Conservation (phyloP, 2,113 vertebrate species). For the Penelope pileata region DNA sequence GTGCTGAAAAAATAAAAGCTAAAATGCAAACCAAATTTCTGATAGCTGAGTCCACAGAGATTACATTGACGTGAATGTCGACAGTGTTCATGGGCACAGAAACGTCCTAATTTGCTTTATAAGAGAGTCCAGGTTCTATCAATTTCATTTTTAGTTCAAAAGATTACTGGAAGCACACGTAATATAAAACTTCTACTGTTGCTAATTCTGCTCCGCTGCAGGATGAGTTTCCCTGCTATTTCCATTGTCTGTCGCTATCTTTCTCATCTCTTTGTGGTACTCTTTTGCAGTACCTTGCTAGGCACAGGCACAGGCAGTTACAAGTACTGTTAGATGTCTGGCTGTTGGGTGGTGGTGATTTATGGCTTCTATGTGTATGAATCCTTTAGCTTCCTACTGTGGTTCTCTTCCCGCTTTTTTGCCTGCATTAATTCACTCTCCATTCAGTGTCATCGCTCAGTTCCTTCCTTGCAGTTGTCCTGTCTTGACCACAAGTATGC, state of each 20-base stretch:
- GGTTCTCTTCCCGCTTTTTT: neutral
- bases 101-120: neutral
- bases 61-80: neutral
- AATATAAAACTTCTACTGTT: neutral
- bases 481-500: neutral
- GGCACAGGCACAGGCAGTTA: neutral
- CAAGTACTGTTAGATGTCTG: neutral
- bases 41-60: neutral
- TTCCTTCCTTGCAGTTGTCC: neutral
- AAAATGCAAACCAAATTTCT: conserved; percentile 2
- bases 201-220: neutral
- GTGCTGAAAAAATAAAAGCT: neutral
- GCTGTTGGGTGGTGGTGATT: neutral
- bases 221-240: neutral
- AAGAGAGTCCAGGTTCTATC: neutral
- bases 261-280: neutral
- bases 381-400: neutral
- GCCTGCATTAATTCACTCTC: neutral
- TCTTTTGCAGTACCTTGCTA: neutral
- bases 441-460: neutral
- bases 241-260: neutral
- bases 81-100: neutral
- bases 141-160: neutral
- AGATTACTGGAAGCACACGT: neutral
- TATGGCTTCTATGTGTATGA: neutral